phyloP scores from a whole-genome alignment of 2,888 invertebrate genomes.

The Drosophila peninsularis region DNA sequence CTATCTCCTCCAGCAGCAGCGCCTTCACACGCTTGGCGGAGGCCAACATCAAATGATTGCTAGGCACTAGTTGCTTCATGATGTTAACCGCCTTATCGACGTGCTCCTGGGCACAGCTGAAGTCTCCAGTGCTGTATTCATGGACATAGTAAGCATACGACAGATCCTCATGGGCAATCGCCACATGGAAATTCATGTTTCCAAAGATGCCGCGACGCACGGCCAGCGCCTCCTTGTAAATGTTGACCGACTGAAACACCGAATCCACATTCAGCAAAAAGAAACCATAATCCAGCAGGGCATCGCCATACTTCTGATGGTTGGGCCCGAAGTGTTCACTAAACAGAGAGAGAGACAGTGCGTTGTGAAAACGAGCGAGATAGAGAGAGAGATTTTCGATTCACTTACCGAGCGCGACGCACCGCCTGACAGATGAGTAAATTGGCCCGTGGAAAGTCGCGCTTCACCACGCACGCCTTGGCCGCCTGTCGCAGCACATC shows the following conservation, averaged over 20 bases:
- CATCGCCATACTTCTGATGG: slow-evolving; percentile 94
- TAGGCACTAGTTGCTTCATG: slow-evolving; percentile 91
- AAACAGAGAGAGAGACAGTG: slow-evolving; percentile 32
- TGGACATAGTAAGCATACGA: slow-evolving; percentile 97
- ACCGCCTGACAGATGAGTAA: slow-evolving; percentile 93
- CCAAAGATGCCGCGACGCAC: slow-evolving; percentile 92
- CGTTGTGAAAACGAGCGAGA: slow-evolving; percentile 3
- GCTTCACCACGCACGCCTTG: slow-evolving; percentile 95
- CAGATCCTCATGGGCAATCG: slow-evolving; percentile 95
- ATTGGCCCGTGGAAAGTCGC: slow-evolving; percentile 92
- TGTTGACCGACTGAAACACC: slow-evolving; percentile 92
- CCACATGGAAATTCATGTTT: slow-evolving; percentile 93
- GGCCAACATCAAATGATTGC: slow-evolving; percentile 93
- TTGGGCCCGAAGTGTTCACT: slow-evolving; percentile 86
- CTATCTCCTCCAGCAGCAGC: slow-evolving; percentile 96
- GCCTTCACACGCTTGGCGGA: slow-evolving; percentile 97
- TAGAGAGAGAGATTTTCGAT: neutral
- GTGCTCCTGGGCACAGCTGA: slow-evolving; percentile 92
- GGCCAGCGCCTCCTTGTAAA: slow-evolving; percentile 91
- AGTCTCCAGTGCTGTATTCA: slow-evolving; percentile 95
- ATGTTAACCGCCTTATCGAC: slow-evolving; percentile 93
- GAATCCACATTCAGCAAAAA: slow-evolving; percentile 95
- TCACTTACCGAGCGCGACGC: slow-evolving; percentile 84
- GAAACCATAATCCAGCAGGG: slow-evolving; percentile 95
- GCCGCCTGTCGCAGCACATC: slow-evolving; percentile 94